Percentiles rank a stretch among this genome's conserved stretches.
These are phyloP conservation scores for Strix aluco DNA, from an alignment of 2,113 vertebrate species.

Conservation along the genomic window DNA sequence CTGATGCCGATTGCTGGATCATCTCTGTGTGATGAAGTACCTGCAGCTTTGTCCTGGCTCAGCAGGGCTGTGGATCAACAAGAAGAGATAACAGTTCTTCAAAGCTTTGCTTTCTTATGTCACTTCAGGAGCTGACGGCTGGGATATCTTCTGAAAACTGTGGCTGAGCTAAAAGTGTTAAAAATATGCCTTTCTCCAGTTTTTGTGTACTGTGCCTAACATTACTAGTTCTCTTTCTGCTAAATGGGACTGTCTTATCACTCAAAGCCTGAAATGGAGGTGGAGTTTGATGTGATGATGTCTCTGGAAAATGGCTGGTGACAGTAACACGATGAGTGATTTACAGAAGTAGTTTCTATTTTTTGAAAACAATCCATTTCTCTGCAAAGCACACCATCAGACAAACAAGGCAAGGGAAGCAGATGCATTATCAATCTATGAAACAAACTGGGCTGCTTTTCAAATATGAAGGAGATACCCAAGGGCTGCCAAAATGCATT, in stretches of 20 bases:
- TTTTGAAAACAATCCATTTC: not conserved
- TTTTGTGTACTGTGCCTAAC: not conserved
- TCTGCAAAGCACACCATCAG: not conserved
- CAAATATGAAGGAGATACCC: not conserved
- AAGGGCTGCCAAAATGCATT: not conserved
- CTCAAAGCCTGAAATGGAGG: not conserved
- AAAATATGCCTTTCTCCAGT: not conserved
- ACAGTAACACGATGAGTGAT: not conserved
- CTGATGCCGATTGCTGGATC: accelerated
- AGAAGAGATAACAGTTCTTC: not conserved
- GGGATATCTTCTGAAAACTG: not conserved
- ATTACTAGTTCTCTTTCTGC: not conserved
- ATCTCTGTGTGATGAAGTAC: not conserved
- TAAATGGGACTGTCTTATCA: not conserved
- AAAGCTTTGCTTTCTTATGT: not conserved
- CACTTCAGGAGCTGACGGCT: not conserved
- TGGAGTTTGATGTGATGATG: not conserved
- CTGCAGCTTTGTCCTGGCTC: not conserved
- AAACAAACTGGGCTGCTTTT: constrained; percentile 8
- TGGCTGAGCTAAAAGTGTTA: not conserved
- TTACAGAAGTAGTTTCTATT: not conserved
- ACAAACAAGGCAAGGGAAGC: not conserved
- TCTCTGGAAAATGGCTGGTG: not conserved
- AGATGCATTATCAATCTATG: not conserved
- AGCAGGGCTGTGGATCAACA: not conserved